A percentile compares a stretch with the other conserved stretches of the same genome.
phyloP scores from a whole-genome alignment of 2,797 vertebrate genomes.

The Sebastiscus tertius region DNA sequence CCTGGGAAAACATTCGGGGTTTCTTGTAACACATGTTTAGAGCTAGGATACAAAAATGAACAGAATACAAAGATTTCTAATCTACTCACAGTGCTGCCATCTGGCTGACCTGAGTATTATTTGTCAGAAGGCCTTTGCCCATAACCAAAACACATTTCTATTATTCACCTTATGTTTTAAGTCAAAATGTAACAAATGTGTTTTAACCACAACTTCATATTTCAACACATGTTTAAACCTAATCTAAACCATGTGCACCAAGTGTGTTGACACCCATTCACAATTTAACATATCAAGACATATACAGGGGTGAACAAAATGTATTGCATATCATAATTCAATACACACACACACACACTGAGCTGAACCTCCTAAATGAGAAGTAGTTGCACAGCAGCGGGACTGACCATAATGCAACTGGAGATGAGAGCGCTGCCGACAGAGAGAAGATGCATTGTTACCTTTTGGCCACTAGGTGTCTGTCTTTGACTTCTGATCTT shows the following conservation, averaged over 20 bases:
- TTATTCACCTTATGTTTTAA: background rate
- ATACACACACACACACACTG: background rate
- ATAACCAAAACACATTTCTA: no score
- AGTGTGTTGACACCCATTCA: background rate
- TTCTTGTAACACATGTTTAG: background rate
- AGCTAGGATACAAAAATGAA: accelerated
- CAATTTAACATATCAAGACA: background rate
- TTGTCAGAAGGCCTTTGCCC: no score
- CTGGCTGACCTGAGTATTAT: no score
- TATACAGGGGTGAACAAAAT: background rate
- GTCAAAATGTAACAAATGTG: background rate
- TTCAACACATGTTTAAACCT: background rate
- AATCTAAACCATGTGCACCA: background rate
- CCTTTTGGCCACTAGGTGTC: conserved; percentile 93
- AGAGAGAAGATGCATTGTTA: conserved; percentile 63
- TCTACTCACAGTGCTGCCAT: no score
- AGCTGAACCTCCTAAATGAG: background rate
- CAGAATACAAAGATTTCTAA: no score
- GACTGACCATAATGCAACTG: background rate
- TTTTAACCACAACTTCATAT: background rate
- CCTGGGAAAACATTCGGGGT: background rate
- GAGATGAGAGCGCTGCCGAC: background rate
- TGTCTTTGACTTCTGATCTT: conserved; percentile 92
- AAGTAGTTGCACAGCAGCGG: background rate
- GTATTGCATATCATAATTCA: background rate